phyloP scores from a whole-genome alignment of 2,888 invertebrate species.

The Dynastes maya region DNA sequence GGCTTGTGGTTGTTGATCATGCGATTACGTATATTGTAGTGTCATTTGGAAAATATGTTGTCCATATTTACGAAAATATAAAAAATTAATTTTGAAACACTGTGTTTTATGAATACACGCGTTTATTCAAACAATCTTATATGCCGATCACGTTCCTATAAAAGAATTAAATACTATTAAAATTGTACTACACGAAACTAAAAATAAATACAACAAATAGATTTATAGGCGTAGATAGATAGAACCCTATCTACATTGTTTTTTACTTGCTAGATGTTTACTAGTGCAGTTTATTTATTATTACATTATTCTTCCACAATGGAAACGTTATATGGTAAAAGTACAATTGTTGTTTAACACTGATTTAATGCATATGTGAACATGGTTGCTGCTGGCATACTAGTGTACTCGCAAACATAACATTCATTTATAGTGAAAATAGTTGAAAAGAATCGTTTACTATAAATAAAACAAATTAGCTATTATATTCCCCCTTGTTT shows the following conservation, averaged over 20 bases:
- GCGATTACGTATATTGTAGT: conserved; percentile 16
- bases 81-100: conserved; percentile 28
- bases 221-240: conserved; percentile 31
- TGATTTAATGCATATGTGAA: too few relatives aligned
- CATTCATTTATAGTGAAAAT: too few relatives aligned
- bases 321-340: conserved; percentile 8
- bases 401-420: too few relatives aligned
- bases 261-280: conserved; percentile 32
- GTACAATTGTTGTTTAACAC: too few relatives aligned
- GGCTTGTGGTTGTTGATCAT: neutral
- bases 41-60: neutral
- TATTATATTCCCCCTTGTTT: too few relatives aligned
- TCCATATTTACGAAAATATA: neutral
- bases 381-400: too few relatives aligned
- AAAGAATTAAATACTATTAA: conserved; percentile 48
- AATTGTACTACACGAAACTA: conserved; percentile 50
- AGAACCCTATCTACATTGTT: conserved; percentile 27
- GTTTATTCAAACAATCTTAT: conserved; percentile 17
- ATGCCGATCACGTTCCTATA: conserved; percentile 22
- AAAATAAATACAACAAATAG: conserved; percentile 46
- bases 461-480: too few relatives aligned
- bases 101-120: conserved; percentile 20
- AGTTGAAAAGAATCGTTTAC: too few relatives aligned
- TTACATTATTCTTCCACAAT: conserved; percentile 30
- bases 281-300: conserved; percentile 36